Conservation (phyloP, 1,140 invertebrate species). For the Anastrepha obliqua region DNA sequence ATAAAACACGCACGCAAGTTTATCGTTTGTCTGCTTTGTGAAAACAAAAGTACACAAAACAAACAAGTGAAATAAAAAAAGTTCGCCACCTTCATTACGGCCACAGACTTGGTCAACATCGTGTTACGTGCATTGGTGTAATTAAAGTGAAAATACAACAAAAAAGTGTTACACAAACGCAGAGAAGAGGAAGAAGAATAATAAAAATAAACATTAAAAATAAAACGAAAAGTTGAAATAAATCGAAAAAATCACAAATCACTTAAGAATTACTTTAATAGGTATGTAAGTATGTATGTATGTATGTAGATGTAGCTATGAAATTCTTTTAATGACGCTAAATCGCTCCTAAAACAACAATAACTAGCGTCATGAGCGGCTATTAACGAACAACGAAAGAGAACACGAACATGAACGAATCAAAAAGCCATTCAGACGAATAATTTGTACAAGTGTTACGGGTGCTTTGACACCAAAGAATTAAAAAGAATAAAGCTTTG, state of each 20-base stretch:
- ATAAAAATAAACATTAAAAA: background rate
- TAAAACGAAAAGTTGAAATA: background rate
- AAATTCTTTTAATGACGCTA: slow-evolving; percentile 11
- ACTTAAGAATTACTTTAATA: slow-evolving; percentile 26
- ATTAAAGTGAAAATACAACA: slow-evolving; percentile 27
- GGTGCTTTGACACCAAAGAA: background rate
- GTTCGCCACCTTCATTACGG: background rate
- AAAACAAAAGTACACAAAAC: background rate
- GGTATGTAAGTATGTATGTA: too few species aligned
- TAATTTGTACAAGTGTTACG: slow-evolving; percentile 7
- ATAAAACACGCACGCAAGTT: slow-evolving; percentile 28
- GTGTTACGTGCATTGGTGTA: slow-evolving; percentile 26
- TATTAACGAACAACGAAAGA: background rate
- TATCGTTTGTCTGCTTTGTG: background rate
- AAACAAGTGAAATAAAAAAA: background rate
- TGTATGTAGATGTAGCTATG: background rate
- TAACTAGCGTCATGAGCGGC: background rate
- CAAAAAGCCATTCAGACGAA: background rate
- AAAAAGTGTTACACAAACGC: slow-evolving; percentile 26
- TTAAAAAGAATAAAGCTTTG: too few species aligned
- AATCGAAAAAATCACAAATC: slow-evolving; percentile 33
- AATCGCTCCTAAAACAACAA: slow-evolving; percentile 34
- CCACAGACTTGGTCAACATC: slow-evolving; percentile 3
- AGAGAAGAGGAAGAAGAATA: background rate
- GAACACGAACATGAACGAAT: background rate